Base-by-base conservation (phyloP, 2,113 vertebrate species). In the Oophaga pumilio region DNA sequence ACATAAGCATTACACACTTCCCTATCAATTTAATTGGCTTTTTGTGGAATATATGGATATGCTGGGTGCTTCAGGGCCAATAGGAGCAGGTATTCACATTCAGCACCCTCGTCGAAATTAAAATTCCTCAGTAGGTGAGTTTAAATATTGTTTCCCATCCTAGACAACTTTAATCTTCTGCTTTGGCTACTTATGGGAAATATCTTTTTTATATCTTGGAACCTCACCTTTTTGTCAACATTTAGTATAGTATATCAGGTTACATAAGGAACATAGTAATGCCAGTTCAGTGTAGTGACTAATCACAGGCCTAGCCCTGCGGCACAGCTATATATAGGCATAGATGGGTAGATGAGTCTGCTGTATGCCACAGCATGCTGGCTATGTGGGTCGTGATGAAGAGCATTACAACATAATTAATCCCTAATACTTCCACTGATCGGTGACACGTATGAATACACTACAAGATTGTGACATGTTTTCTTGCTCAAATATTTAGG, bases 231-330 rank as follows among this genome's bases (percentile, higher is more conserved):
- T 60, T 43, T 22, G 52, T 43, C 18, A 1, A 26, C 6, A 50
- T 84, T 71, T 66, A 17, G 22, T 66, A 52, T 17, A 50, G 22
- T 64, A n/a, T 56, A 69, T 14, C 49, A 43, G 11, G 17, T 74
- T 74, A 85, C 69, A 85, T 76, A 85, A 85, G 68, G 84, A 85
- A 49, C 28, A 76, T 26, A 49, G 22, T 8, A 33, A 24, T 59
- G 26, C 56, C 26, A 60, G 24, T 43, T 80, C 56, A 33, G 2
- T 22, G 26, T 33, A 18, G 17, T 6, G n/a, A 18, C 33, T 82
- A 82, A 82, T 82, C 17, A 52, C 24, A 11, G 80, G 60, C 62
- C 43, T 52, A 1, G 12, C 60, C 60, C 60, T 68, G 12, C 18
- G 24, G 77, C 24, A 28, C 56, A 14, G 80, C 80, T 68, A 82